These are phyloP conservation scores for Lissonota sp. DNA, from an alignment of 2,888 invertebrate genomes.

Conservation along the genomic window DNA sequence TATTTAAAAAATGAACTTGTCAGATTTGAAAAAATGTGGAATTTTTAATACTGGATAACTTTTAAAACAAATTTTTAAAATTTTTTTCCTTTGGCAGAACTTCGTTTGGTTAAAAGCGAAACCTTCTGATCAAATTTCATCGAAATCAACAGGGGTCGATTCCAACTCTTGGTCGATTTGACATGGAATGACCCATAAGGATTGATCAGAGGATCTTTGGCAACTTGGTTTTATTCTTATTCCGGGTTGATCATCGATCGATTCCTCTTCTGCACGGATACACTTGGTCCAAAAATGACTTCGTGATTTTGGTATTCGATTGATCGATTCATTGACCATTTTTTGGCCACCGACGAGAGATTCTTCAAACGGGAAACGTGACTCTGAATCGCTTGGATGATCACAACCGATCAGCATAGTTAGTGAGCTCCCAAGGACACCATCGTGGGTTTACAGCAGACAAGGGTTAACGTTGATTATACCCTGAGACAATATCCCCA, in stretches of 20 bases:
- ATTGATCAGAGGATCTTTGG: too few relatives aligned
- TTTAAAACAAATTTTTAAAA: too few relatives aligned
- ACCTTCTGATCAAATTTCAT: too few relatives aligned
- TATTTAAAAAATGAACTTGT: not conserved
- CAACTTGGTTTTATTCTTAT: too few relatives aligned
- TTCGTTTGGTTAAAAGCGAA: too few relatives aligned
- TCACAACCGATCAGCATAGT: constrained; percentile 18
- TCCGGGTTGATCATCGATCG: too few relatives aligned
- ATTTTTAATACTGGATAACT: too few relatives aligned
- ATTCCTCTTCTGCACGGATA: too few relatives aligned
- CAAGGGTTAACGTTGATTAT: constrained; percentile 31
- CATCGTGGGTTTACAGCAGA: constrained; percentile 1
- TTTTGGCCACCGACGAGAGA: not conserved
- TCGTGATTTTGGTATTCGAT: not conserved
- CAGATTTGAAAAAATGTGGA: not conserved
- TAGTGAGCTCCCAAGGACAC: constrained; percentile 49
- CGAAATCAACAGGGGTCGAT: too few relatives aligned
- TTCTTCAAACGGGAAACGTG: not conserved
- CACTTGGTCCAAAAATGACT: not conserved
- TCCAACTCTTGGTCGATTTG: too few relatives aligned
- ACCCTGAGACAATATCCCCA: constrained; percentile 4
- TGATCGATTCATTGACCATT: not conserved
- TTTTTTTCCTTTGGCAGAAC: too few relatives aligned
- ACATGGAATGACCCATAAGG: too few relatives aligned
- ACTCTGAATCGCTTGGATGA: constrained; percentile 11